These are phyloP conservation scores for Mylabris sibirica DNA, from an alignment of 2,888 invertebrate genomes.

Conservation along the genomic window DNA sequence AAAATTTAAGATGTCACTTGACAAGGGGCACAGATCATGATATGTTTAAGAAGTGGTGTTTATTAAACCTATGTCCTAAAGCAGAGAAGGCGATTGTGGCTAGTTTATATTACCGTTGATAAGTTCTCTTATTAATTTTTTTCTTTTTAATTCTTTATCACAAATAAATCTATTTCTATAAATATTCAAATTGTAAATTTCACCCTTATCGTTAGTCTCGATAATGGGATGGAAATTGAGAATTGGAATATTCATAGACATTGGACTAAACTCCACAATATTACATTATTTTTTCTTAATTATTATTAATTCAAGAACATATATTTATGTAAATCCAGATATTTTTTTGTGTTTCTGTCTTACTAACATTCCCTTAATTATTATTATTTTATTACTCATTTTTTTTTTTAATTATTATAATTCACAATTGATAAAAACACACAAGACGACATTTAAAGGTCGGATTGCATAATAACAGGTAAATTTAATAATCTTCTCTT, in stretches of 20 bases:
- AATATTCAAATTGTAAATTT: slow-evolving; percentile 35
- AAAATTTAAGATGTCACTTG: slow-evolving; percentile 67
- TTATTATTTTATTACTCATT: slow-evolving; percentile 18
- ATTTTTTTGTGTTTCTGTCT: slow-evolving; percentile 39
- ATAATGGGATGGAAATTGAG: slow-evolving; percentile 16
- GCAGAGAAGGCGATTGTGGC: slow-evolving; percentile 66
- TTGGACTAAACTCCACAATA: slow-evolving; percentile 49
- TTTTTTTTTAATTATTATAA: slow-evolving; percentile 29
- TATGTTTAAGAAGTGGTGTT: slow-evolving; percentile 81
- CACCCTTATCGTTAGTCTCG: too few relatives aligned
- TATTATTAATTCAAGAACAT: slow-evolving; percentile 51
- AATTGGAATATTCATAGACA: slow-evolving; percentile 7
- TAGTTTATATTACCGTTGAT: slow-evolving; percentile 61
- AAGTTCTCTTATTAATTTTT: slow-evolving; percentile 42
- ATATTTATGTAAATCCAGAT: slow-evolving; percentile 51
- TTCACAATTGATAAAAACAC: slow-evolving; percentile 53
- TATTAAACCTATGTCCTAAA: slow-evolving; percentile 66
- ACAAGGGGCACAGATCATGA: slow-evolving; percentile 82
- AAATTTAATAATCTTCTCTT: not conserved
- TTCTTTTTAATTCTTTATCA: slow-evolving; percentile 50
- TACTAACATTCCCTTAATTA: slow-evolving; percentile 35
- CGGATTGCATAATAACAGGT: slow-evolving; percentile 63
- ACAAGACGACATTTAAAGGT: slow-evolving; percentile 63
- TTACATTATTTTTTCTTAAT: slow-evolving; percentile 20
- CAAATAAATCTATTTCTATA: slow-evolving; percentile 52